These are phyloP conservation scores for Drosophila busckii DNA, from an alignment of 1,140 invertebrate genomes.

Conservation along the genomic window DNA sequence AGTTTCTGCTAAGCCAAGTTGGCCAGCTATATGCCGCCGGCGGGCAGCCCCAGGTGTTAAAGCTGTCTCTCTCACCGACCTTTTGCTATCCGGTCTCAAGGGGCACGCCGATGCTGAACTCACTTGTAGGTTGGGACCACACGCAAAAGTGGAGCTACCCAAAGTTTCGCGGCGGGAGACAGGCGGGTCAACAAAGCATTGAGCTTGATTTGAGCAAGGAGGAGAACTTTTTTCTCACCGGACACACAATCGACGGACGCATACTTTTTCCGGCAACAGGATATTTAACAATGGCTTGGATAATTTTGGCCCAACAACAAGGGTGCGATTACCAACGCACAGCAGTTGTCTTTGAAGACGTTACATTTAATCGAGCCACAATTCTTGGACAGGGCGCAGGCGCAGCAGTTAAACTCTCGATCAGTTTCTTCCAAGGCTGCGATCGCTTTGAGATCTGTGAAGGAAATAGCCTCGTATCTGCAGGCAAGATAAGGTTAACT, in stretches of 20 bases:
- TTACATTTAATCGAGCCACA: conserved; percentile 93
- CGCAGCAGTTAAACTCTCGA: conserved; percentile 88
- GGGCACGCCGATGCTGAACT: conserved; percentile 92
- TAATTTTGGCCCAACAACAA: conserved; percentile 91
- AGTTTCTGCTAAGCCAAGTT: conserved; percentile 85
- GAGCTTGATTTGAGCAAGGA: conserved; percentile 88
- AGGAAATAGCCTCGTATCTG: conserved; percentile 88
- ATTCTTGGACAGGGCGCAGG: conserved; percentile 86
- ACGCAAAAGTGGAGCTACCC: conserved; percentile 88
- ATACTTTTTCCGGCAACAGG: conserved; percentile 98
- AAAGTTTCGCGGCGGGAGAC: conserved; percentile 81
- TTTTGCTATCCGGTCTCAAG: conserved; percentile 90
- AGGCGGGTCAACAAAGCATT: conserved; percentile 84
- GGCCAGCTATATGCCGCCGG: conserved; percentile 91
- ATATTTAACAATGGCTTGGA: conserved; percentile 96
- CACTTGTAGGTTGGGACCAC: conserved; percentile 95
- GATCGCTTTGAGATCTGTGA: conserved; percentile 96
- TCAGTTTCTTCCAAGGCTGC: conserved; percentile 92
- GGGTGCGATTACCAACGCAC: conserved; percentile 87
- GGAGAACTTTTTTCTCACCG: conserved; percentile 87
- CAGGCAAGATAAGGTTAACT: conserved; percentile 85
- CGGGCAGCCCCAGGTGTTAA: conserved; percentile 85
- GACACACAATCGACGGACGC: conserved; percentile 96
- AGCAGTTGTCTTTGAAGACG: conserved; percentile 91
- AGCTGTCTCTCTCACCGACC: conserved; percentile 83